Conservation (phyloP, 2,113 vertebrate genomes). For the Nycticebus coucang region DNA sequence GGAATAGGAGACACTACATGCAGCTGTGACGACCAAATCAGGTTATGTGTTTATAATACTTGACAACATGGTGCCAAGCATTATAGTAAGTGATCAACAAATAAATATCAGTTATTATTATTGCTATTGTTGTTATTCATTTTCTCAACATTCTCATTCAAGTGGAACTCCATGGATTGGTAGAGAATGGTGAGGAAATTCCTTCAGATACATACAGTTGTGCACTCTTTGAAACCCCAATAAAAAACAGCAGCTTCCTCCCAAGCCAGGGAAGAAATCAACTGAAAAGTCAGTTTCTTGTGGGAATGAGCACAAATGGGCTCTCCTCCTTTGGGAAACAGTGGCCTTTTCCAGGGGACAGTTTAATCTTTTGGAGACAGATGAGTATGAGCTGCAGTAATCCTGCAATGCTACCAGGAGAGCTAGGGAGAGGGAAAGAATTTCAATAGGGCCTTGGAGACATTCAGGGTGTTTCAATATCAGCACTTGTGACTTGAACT, state of each 20-base stretch:
- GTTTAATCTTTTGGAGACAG: slow-evolving; percentile 87
- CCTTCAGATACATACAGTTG: neutral
- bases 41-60: neutral
- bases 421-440: slow-evolving; percentile 79
- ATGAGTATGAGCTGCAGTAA: slow-evolving; percentile 83
- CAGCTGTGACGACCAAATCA: neutral
- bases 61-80: neutral
- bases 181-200: neutral
- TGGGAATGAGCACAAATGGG: slow-evolving; percentile 74
- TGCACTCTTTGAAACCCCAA: neutral
- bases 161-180: neutral
- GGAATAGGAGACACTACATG: neutral
- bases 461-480: neutral
- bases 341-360: slow-evolving; percentile 85
- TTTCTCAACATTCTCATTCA: neutral
- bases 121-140: neutral
- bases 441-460: slow-evolving; percentile 80
- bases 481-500: neutral
- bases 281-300: slow-evolving; percentile 71
- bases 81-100: neutral
- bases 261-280: slow-evolving; percentile 26
- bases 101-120: neutral
- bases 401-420: slow-evolving; percentile 79
- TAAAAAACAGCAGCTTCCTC: neutral
- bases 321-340: slow-evolving; percentile 77